Evolutionary conservation across 2,113 vertebrate species (phyloP).

Genomic region (Sorex araneus): DNA sequence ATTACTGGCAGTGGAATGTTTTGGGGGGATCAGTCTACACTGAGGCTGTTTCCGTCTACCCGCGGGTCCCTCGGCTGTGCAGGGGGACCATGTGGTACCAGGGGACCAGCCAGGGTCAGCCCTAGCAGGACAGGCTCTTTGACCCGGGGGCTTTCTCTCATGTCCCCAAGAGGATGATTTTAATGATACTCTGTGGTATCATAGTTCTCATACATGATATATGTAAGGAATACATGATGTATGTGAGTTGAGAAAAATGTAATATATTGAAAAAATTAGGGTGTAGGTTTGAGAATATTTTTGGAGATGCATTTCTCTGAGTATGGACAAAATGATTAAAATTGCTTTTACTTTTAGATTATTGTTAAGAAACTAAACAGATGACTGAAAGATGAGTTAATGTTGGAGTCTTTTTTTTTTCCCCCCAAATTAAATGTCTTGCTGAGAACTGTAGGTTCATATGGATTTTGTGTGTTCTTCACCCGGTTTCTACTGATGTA

Average conservation of each 20-base stretch:
- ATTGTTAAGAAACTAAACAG: background rate
- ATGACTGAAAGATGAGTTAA: background rate
- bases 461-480: background rate
- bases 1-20: background rate
- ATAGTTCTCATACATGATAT: background rate
- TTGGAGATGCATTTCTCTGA: constrained; percentile 44
- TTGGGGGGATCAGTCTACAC: background rate
- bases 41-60: no score
- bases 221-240: background rate
- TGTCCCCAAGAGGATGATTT: background rate
- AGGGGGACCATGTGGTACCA: no score
- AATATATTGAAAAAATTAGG: background rate
- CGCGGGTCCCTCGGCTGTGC: no score
- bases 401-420: constrained; percentile 43
- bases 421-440: constrained; percentile 14
- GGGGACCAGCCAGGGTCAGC: no score
- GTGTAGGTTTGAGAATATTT: constrained; percentile 34
- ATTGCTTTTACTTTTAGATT: no score
- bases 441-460: no score
- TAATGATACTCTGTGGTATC: background rate
- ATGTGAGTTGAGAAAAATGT: background rate
- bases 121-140: no score
- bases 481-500: background rate
- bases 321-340: background rate
- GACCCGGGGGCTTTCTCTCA: background rate